Evolutionary conservation across 2,113 vertebrate genomes (phyloP).

Genomic region (Hylia prasina): DNA sequence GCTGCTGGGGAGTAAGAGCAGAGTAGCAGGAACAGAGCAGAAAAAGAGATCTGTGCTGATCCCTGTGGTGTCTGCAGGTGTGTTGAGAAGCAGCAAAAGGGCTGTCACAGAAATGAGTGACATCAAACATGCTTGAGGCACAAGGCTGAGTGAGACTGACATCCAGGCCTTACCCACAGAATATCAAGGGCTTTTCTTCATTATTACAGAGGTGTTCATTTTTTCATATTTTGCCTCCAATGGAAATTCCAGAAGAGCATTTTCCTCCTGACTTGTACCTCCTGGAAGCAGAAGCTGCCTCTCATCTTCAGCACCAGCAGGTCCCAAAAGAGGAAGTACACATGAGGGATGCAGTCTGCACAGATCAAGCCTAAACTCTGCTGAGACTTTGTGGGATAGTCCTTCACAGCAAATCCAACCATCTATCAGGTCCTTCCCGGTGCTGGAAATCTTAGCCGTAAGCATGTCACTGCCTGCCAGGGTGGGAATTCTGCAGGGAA

Average conservation of each 20-base stretch:
- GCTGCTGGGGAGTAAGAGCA: neutral
- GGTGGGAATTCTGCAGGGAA: neutral
- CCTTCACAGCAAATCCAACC: neutral
- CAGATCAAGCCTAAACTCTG: neutral
- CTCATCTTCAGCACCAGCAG: neutral
- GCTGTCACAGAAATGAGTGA: neutral
- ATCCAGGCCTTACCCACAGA: neutral
- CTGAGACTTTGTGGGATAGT: neutral
- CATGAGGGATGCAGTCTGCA: neutral
- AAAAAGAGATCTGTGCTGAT: neutral
- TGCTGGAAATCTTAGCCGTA: neutral
- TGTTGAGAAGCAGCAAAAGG: neutral
- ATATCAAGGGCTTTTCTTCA: neutral
- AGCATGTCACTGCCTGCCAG: neutral
- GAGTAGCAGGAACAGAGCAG: neutral
- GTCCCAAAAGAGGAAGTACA: neutral
- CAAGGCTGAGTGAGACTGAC: neutral
- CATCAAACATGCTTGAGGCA: neutral
- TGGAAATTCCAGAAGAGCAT: neutral
- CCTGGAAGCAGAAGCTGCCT: neutral
- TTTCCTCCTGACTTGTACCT: neutral
- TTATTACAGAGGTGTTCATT: neutral
- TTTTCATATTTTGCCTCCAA: neutral
- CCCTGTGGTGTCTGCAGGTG: neutral
- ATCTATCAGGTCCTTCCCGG: neutral